Evolutionary conservation across 2,797 vertebrate genomes (phyloP), one percentile per base, ranked within the genome.

Genomic region (Sphenodon punctatus): DNA sequence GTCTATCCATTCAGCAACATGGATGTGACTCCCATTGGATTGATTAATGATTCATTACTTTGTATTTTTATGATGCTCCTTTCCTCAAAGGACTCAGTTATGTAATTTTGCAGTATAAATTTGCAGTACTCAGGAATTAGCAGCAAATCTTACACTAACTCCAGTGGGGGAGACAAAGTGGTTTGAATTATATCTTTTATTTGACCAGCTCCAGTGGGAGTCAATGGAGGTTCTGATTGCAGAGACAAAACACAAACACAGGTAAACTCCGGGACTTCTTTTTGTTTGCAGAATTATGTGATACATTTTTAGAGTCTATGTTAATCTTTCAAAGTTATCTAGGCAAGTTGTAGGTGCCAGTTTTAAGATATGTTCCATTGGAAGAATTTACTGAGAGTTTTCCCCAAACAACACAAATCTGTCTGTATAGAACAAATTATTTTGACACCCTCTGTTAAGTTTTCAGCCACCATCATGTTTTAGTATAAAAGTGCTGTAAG

Each of bases 241-340:
- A 23, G 2, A 34, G 41, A 12, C 3, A 56, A 78, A 61, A 0
- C 41, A 58, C 51, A 17, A 56, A 23, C 23, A 60, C 43, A 64
- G 25, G 34, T 22, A 17, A n/a, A n/a, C n/a, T n/a, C n/a, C n/a
- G n/a, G n/a, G 8, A 12, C 0, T 0, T 27, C 17, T 5, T 51
- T 74, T 70, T 39, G 2, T 17, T 49, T 17, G 23, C 4, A 2
- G 20, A 20, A 22, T 13, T 2, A 1, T 7, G 4, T 2, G 42
- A 39, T 2, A 14, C 80, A 81, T 38, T 22, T 34, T 5, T 10
- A 51, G 77, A 79, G 74, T 30, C 69, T 67, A 56, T 13, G 32
- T 6, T 11, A 30, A 22, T 22, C 13, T 11, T 5, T 1, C 46
- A 15, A 67, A 56, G 9, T 22, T 25, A 53, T 46, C 74, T 61